Base-by-base conservation (phyloP, 2,888 invertebrate species). In the Dicycla oo region DNA sequence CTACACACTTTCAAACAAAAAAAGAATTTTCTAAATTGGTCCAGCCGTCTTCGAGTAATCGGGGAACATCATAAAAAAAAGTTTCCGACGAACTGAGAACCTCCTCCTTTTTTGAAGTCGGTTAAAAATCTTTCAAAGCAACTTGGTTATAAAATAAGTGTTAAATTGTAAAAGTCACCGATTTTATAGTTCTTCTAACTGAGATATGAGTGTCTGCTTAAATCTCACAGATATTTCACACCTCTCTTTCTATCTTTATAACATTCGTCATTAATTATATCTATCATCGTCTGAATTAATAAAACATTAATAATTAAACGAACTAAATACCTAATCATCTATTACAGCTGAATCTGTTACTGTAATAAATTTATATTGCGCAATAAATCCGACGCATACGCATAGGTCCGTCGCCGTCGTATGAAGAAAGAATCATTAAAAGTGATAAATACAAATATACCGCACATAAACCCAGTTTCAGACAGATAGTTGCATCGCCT, bases 381-480 rank as follows among this genome's bases (percentile, higher is more conserved):
- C 51, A 83, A 84, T 84, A 83, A 82, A 85, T 75, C 66, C 81
- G 67, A 77, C 76, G 49, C 74, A 71, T 80, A 83, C 87, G 81
- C 85, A 88, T 87, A 83, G 88, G 82, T 77, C 81, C 80, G 86
- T 34, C 34, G 34, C 34, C 34, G 34, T 87, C 82, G 81, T 86
- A 86, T 88, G 87, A 89, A 87, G 86, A 87, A 88, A 89, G 87
- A 88, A 87, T 86, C 81, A 86, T 86, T 85, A 89, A 88, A 85
- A 81, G 78, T 85, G 86, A 89, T 88, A 89, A 88, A 89, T 87
- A 90, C 88, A 90, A 91, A 90, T 89, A 90, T 81, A 88, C 86
- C 81, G 79, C 88, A 87, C 87, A 91, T 94, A 94, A 94, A 94
- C 93, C 93, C 86, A 93, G 87, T 90, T 90, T 87, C 88, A 86